These are phyloP conservation scores for Saguinus imperator DNA, from an alignment of 2,113 vertebrate genomes.

Conservation along the genomic window DNA sequence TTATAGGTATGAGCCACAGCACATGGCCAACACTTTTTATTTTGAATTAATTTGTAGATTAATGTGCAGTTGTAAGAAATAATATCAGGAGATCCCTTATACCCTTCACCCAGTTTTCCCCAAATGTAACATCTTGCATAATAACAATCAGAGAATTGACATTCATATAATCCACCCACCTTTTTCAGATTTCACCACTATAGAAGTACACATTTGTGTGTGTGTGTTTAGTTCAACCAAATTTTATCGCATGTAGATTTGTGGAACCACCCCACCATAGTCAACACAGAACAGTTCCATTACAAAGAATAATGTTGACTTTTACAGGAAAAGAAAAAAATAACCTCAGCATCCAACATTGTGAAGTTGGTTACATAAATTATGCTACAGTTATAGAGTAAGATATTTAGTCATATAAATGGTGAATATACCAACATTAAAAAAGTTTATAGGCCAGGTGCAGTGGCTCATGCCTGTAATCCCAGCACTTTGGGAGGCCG, in stretches of 20 bases:
- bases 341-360: background rate
- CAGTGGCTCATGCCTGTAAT: too few relatives aligned
- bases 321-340: slow-evolving; percentile 34
- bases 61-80: background rate
- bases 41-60: background rate
- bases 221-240: background rate
- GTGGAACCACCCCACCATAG: background rate
- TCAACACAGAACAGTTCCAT: background rate
- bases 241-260: background rate
- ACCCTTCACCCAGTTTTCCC: background rate
- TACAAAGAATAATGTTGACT: background rate
- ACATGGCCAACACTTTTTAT: background rate
- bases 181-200: background rate
- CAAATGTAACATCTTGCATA: background rate
- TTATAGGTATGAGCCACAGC: background rate
- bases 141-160: background rate
- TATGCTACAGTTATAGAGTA: background rate
- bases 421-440: background rate
- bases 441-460: background rate
- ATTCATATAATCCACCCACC: background rate
- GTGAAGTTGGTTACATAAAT: background rate
- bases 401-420: slow-evolving; percentile 20
- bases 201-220: background rate
- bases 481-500: too few relatives aligned
- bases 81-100: background rate